phyloP scores from a whole-genome alignment of 2,113 vertebrate species.

The Pseudolaguvia tuberculata region DNA sequence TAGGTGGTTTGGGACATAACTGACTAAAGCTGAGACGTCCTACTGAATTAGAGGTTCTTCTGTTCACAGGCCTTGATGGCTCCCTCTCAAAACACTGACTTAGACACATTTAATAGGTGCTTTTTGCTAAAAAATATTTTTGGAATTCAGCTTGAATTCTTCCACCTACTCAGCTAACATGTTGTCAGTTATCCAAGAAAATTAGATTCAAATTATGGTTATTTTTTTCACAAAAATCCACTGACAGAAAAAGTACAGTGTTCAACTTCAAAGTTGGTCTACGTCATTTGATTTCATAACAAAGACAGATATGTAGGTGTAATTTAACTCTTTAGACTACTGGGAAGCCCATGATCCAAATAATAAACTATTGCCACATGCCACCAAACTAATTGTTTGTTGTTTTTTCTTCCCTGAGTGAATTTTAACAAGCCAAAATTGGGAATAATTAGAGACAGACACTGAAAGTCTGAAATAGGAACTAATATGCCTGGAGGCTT shows the following conservation, averaged over 20 bases:
- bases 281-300: neutral
- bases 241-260: neutral
- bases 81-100: conserved; percentile 35
- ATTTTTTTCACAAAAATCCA: conserved; percentile 13
- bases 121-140: conserved; percentile 51
- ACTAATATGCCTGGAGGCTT: neutral
- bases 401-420: neutral
- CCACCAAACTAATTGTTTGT: neutral
- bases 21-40: conserved; percentile 14
- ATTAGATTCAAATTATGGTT: conserved; percentile 10
- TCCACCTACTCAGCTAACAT: neutral
- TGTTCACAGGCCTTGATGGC: conserved; percentile 16
- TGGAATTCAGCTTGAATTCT: conserved; percentile 20
- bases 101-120: conserved; percentile 57
- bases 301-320: neutral
- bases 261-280: neutral
- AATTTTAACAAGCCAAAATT: neutral
- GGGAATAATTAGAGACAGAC: neutral
- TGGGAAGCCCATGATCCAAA: neutral
- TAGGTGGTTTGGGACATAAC: conserved; percentile 27
- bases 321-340: conserved; percentile 10
- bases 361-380: neutral
- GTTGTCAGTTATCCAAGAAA: conserved; percentile 13
- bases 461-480: neutral
- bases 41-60: conserved; percentile 8